phyloP scores from a whole-genome alignment of 2,797 vertebrate genomes.

The Zenarchopterus dispar region DNA sequence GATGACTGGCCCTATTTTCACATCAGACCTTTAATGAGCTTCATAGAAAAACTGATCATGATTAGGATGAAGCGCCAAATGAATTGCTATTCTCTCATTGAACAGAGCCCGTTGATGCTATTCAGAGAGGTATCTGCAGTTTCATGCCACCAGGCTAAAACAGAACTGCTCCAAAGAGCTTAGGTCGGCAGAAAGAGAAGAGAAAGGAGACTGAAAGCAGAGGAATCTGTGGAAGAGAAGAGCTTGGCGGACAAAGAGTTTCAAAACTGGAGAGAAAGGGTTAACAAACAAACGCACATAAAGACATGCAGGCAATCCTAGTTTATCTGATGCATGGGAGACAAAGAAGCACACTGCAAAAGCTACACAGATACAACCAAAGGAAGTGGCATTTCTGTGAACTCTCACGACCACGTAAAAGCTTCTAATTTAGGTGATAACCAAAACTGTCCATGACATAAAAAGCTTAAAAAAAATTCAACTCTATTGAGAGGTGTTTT shows the following conservation, averaged over 20 bases:
- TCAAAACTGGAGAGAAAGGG: constrained; percentile 10
- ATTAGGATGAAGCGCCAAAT: too few relatives aligned
- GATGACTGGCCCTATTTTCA: not conserved
- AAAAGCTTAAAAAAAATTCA: not conserved
- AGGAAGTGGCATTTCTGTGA: not conserved
- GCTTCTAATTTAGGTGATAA: not conserved
- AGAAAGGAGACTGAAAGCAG: constrained; percentile 66
- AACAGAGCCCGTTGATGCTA: constrained; percentile 42
- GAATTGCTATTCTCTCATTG: constrained; percentile 24
- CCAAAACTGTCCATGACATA: not conserved
- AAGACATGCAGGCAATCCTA: constrained; percentile 49
- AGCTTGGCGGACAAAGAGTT: constrained; percentile 78
- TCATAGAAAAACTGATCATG: not conserved
- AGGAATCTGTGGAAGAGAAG: constrained; percentile 85
- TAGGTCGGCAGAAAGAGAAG: constrained; percentile 86
- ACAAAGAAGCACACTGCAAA: not conserved
- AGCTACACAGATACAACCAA: constrained; percentile 10
- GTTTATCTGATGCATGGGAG: not conserved
- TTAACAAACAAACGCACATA: constrained; percentile 46
- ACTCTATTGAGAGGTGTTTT: too few relatives aligned
- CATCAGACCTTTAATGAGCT: not conserved
- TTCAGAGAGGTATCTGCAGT: constrained; percentile 87
- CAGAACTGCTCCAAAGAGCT: constrained; percentile 97
- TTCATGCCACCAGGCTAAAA: constrained; percentile 98
- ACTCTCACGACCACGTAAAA: not conserved